Base-by-base conservation (phyloP, 2,797 vertebrate genomes). In the Ctenochaetus hawaiiensis region DNA sequence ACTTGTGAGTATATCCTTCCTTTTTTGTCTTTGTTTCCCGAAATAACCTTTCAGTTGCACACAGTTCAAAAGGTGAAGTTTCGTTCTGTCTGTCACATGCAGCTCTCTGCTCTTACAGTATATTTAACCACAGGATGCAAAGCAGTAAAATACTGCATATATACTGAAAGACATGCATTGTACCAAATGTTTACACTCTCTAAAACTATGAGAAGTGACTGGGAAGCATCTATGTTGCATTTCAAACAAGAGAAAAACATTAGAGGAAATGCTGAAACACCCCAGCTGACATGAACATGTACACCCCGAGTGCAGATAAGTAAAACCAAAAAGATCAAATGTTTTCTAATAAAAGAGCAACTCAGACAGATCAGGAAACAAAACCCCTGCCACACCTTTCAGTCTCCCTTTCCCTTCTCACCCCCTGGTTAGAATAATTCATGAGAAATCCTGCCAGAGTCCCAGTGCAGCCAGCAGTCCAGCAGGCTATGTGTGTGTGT, bases 11-110 rank as follows among this genome's bases (percentile, higher is more conserved):
- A 30, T 8, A 62, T 67, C 45, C 89, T 90, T 89, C 84, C 87
- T 81, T 53, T 61, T 39, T 22, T 61, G 16, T 66, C 47, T 67
- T 80, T 85, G 86, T 91, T 82, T 79, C 77, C 52, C 2, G 37
- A 54, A 86, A 83, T 81, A 80, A 59, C 23, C 16, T 20, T 10
- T 12, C 23, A 48, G 4, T 17, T 22, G 17, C 62, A 56, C 37
- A 47, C 6, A 18, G 16, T 18, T 37, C 48, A 14, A 67, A 34
- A 17, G 17, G 37, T 59, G 7, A 59, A 23, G 8, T 34, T 7
- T 45, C 7, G 0, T 5, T 47, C 2, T 30, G 20, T n/a, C 26
- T 30, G 26, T 30, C 26, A 30, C 26, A 2, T 1, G 16, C 51
- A 8, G 37, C 41, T 16, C 7, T 47, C 9, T 8, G 1, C 37